Evolutionary conservation across 2,888 invertebrate genomes (phyloP), one percentile per base, ranked within the genome.

Genomic region (Muscina levida): DNA sequence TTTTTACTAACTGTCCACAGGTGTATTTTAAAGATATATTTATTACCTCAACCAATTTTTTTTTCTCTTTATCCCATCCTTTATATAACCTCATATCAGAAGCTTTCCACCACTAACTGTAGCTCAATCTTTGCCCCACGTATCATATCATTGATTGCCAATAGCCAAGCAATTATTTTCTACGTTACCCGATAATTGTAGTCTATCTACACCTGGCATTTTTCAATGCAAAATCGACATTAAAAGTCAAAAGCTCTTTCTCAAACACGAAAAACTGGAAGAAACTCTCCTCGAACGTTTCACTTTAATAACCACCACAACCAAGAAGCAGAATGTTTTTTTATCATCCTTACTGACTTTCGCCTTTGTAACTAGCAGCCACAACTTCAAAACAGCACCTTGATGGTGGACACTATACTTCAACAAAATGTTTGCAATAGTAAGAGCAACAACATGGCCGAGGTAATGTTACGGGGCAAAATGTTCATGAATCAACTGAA

Each of bases 141-240:
- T n/a, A n/a, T 3, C 31, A 31, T 31, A 8, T 31, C 31, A 31
- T 31, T 31, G 31, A 31, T 31, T 31, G 3, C 31, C 3, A 31
- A 31, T 8, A 31, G 3, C 31, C 31, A 31, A 31, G 31, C 8
- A 31, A 5, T 31, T 31, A 31, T 31, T 5, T 31, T 31, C 4
- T 8, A 31, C 8, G 8, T 8, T 31, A 8, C 31, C 31, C 4
- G 3, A 5, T 39, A 62, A 62, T 62, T 42, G 15, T 42, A 22
- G 42, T 42, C 42, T 19, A 39, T 62, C 62, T 39, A 62, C 42
- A 62, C 62, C 62, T 42, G 39, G 62, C 15, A 11, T 62, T 62
- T 62, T 62, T 62, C 62, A 62, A 17, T 13, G 10, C 62, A 39
- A 62, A 37, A 62, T 51, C 2, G 15, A 17, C 17, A 51, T 19